Evolutionary conservation across 2,888 invertebrate genomes (phyloP), one percentile per base, ranked within the genome.

Genomic region (Tiliacea aurago): DNA sequence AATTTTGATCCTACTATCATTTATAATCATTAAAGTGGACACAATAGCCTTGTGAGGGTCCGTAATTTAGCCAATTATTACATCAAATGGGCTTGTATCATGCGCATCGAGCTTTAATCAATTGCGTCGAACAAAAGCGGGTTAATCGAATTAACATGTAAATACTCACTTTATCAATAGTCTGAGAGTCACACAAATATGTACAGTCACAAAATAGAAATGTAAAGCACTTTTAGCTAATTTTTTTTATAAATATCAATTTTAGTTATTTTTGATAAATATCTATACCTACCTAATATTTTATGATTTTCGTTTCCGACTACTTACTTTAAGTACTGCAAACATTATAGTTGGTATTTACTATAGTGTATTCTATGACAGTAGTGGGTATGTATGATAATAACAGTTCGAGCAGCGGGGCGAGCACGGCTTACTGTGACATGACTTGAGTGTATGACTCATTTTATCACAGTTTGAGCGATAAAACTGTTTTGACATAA

Each of bases 131-230:
- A 58, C 15, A 64, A 64, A 64, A 59, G 41, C 47, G 28, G 23
- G 51, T 47, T 63, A 79, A 72, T 63, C 9, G 23, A 53, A 76
- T 79, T 41, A 41, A 55, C 20, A 47, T 49, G 51, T 59, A 41
- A 61, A 33, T 51, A 28, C n/a, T n/a, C 6, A 18, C 7, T n/a
- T 4, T 6, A n/a, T 37, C 20, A 68, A 59, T 28, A 77, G 37
- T n/a, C n/a, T n/a, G n/a, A n/a, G n/a, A n/a, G n/a, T 53, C 41
- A 33, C 2, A 11, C 33, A 51, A 45, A 51, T 23, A 28, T 66
- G 33, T 10, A 11, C 33, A 11, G 45, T n/a, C 33, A 7, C 3
- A n/a, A 9, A 33, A 6, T 43, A 9, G 20, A 49, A 23, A 51
- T 1, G 18, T 13, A 15, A 6, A 33, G 11, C 47, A 65, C 15